phyloP scores from a whole-genome alignment of 2,113 vertebrate genomes.

The Puntigrus tetrazona region DNA sequence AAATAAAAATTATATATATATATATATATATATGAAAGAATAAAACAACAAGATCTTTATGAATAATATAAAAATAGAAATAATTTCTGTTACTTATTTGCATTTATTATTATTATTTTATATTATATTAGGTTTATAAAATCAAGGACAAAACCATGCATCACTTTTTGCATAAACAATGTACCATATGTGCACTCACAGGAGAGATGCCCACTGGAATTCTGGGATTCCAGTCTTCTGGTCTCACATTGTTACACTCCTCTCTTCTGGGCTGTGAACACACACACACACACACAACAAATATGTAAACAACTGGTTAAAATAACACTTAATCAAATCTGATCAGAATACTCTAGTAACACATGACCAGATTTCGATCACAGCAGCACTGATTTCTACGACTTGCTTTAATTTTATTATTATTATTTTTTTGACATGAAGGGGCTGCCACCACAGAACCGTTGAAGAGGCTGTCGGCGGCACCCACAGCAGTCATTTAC shows the following conservation, averaged over 20 bases:
- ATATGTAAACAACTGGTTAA: constrained; percentile 9
- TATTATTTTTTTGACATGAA: not conserved
- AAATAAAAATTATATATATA: too few relatives aligned
- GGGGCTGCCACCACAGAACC: not conserved
- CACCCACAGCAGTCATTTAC: not conserved
- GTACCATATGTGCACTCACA: constrained; percentile 66
- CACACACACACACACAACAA: constrained; percentile 33
- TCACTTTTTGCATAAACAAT: not conserved
- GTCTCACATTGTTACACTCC: constrained; percentile 77
- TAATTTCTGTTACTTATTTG: too few relatives aligned
- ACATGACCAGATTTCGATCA: not conserved
- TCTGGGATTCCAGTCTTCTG: constrained; percentile 81
- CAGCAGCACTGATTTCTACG: not conserved
- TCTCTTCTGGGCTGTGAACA: constrained; percentile 76
- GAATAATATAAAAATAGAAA: too few relatives aligned
- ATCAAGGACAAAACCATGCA: not conserved
- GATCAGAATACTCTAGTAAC: constrained; percentile 10
- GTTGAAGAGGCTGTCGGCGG: constrained; percentile 3
- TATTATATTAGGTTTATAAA: not conserved
- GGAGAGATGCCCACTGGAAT: constrained; percentile 81
- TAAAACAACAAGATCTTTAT: too few relatives aligned
- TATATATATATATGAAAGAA: too few relatives aligned
- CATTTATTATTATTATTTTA: not conserved
- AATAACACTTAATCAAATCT: constrained; percentile 31
- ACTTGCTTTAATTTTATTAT: not conserved